Evolutionary conservation across 2,888 invertebrate genomes (phyloP), one percentile per base, ranked within the genome.

Genomic region (Gerris lacustris): DNA sequence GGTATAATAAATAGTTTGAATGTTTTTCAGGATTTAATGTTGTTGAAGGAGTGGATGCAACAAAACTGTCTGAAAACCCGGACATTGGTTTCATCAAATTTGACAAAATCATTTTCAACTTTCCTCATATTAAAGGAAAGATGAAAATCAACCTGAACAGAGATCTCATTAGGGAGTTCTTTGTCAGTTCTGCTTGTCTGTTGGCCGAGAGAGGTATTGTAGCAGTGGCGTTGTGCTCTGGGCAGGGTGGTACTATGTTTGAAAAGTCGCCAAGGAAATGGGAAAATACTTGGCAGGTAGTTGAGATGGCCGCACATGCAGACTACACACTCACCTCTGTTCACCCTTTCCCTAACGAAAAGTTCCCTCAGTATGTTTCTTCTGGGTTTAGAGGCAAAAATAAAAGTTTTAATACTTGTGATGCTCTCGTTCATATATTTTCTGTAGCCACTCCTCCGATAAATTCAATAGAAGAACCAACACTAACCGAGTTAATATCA

Each of bases 101-200:
- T 76, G 77, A 81, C 44, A 80, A 81, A 76, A 82, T 87, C 63
- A 79, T 86, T 69, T 86, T 87, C 79, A 86, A 87, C 76, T 86
- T 87, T 76, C 86, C 86, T 7, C 85, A 86, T 77, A 81, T 82
- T 63, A 85, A 86, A 47, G 86, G 86, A 6, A 86, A 86, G 79
- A 86, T 85, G 78, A 83, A 85, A 76, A 82, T 86, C 71, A 82
- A 83, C 75, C 81, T 81, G 70, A 86, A 86, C 77, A 80, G 85
- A 71, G 78, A 81, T 45, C 79, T 86, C 43, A 77, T 86, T 6
- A 78, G 77, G 70, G 78, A 80, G 63, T 85, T 84, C 78, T 84
- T 85, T 74, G 70, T 75, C 47, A 82, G 82, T 73, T 80, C 80
- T 64, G 76, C 75, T 45, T 72, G 79, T 67, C 79, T 82, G 74